Evolutionary conservation across 2,797 vertebrate genomes (phyloP), one percentile per base, ranked within the genome.

Genomic region (Epinephelus malabaricus): DNA sequence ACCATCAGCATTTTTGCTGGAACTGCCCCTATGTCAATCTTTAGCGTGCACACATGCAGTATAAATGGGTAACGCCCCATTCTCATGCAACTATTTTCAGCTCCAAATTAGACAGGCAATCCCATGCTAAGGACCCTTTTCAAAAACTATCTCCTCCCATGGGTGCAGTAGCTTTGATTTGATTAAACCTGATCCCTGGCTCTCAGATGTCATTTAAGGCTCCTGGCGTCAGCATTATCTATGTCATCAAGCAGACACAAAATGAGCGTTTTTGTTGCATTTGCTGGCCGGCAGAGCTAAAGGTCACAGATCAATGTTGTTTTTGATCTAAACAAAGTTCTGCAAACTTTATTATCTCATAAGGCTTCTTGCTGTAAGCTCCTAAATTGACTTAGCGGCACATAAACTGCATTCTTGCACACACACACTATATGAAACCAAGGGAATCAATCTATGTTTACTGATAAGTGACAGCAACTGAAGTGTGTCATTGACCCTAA

Each of bases 141-240:
- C 38, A 73, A 55, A 69, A 78, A 38, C 49, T 3, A 50, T 84
- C 76, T 73, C 45, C 66, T 76, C 76, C 71, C 76, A 81, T 83
- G 81, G 80, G 76, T 83, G 53, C 56, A 6, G 66, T 73, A 75
- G 74, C 80, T 91, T 90, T 91, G 78, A 89, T 91, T 94, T 82
- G 79, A 91, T 89, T 89, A 79, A 90, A 88, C 82, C 69, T 78
- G 77, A 92, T 92, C 69, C 69, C 66, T 45, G 47, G 68, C 78
- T 91, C 90, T 91, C 85, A 89, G 90, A 91, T 90, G 79, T 86
- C 75, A 34, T 85, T 84, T 82, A 84, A 91, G 73, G 85, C 77
- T 89, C 23, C 74, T 85, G 88, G 88, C 86, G 79, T 93, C 92
- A 82, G 73, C 61, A 67, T 85, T 92, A 95, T 94, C 95, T 89